Base-by-base conservation (phyloP, 2,797 vertebrate genomes). In the Pipistrellus kuhlii region DNA sequence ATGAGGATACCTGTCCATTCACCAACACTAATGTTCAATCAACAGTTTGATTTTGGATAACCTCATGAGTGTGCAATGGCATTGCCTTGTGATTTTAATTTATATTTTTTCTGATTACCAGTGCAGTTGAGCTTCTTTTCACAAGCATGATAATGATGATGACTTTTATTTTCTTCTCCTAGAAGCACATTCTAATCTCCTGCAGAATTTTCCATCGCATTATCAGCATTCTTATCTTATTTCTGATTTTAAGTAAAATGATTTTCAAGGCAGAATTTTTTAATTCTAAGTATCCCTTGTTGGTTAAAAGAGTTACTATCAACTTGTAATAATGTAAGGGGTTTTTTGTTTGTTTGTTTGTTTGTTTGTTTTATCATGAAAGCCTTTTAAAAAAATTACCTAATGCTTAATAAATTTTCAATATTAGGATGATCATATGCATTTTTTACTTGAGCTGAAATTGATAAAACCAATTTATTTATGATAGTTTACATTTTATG, bases 221-320 rank as follows among this genome's bases (percentile, higher is more conserved):
- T 27, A 12, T 71, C 20, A 76, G 14, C 18, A 13, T 89, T 87
- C 32, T 82, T 68, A 76, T 6, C 7, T 81, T 51, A 90, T 85
- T 93, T 95, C n/a, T 84, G 20, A 83, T 64, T 87, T 93, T 88
- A 91, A 91, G 82, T 84, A 88, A 80, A 90, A 27, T 78, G 6
- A 62, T 87, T 6, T 81, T 76, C 73, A 17, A 48, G 87, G 18
- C 32, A 80, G 38, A 71, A 30, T 6, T 85, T 80, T 14, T 8
- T 35, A n/a, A 76, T 66, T 68, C 14, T 32, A 48, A 82, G 6
- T 38, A 17, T 8, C 5, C 12, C 51, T 75, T 75, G n/a, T 23
- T 71, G n/a, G 98, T 97, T 98, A 98, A 98, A 97, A 93, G 87
- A 97, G 4, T 10, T 51, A 5, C 21, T 5, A 88, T 81, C 5